Evolutionary conservation across 2,888 invertebrate species (phyloP).

Genomic region (Lagria hirta): DNA sequence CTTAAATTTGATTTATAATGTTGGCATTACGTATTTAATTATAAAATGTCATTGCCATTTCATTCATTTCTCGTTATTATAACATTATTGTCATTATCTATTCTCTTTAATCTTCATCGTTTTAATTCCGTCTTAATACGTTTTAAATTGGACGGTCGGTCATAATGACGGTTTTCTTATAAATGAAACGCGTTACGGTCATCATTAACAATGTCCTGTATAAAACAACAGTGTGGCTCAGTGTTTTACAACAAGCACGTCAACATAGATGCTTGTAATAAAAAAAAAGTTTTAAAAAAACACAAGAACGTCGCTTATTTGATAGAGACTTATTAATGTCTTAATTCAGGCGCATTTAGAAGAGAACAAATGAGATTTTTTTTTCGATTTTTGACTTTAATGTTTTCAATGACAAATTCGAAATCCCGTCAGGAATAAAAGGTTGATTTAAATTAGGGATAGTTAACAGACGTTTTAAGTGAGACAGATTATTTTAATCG

Average conservation of each 20-base stretch:
- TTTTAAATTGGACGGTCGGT: slow-evolving; percentile 21
- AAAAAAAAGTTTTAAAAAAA: slow-evolving; percentile 7
- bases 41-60: no score
- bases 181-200: slow-evolving; percentile 21
- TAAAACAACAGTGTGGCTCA: slow-evolving; percentile 19
- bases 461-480: slow-evolving; percentile 39
- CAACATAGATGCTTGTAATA: slow-evolving; percentile 17
- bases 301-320: slow-evolving; percentile 3
- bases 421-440: slow-evolving; percentile 19
- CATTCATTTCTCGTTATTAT: no score
- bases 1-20: no score
- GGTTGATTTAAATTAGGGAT: slow-evolving; percentile 17
- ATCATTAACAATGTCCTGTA: slow-evolving; percentile 19
- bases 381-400: slow-evolving; percentile 3
- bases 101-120: slow-evolving; percentile 13
- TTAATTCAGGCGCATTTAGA: slow-evolving; percentile 8
- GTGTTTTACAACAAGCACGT: slow-evolving; percentile 12
- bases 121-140: slow-evolving; percentile 22
- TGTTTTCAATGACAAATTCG: slow-evolving; percentile 15
- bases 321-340: slow-evolving; percentile 18
- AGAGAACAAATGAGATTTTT: slow-evolving; percentile 1
- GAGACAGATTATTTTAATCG: slow-evolving; percentile 45
- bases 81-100: slow-evolving; percentile 5
- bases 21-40: no score
- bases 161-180: slow-evolving; percentile 16